Evolutionary conservation across 2,888 invertebrate species (phyloP).

Genomic region (Lagria hirta): DNA sequence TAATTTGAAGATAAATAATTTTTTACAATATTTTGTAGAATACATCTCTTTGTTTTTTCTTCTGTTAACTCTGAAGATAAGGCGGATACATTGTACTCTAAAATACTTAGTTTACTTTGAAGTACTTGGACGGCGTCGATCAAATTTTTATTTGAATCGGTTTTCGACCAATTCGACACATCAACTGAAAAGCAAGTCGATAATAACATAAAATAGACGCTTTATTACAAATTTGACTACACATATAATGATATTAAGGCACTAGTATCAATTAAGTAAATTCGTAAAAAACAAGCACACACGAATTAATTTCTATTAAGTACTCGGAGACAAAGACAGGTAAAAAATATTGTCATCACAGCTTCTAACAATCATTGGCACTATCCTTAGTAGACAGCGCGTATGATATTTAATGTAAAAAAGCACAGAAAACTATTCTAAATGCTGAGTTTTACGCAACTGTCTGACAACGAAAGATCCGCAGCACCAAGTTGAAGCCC

Average conservation of each 20-base stretch:
- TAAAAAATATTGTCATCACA: too few species aligned
- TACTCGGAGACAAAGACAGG: slow-evolving; percentile 3
- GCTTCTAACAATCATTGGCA: too few species aligned
- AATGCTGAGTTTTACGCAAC: slow-evolving; percentile 73
- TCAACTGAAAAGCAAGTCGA: slow-evolving; percentile 37
- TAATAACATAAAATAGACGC: slow-evolving; percentile 8
- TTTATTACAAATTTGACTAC: too few species aligned
- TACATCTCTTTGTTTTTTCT: slow-evolving; percentile 49
- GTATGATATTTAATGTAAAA: too few species aligned
- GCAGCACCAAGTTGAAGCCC: slow-evolving; percentile 76
- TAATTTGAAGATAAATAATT: slow-evolving; percentile 37
- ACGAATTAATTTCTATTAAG: slow-evolving; percentile 10
- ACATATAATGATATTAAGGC: slow-evolving; percentile 5
- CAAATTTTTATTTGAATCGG: slow-evolving; percentile 39
- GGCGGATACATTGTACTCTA: slow-evolving; percentile 49
- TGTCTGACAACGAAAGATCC: slow-evolving; percentile 76
- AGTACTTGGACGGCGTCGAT: slow-evolving; percentile 40
- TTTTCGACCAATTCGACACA: slow-evolving; percentile 39
- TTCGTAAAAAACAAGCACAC: slow-evolving; percentile 13
- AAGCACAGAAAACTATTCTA: slow-evolving; percentile 61
- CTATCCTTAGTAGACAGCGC: too few species aligned
- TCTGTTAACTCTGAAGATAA: slow-evolving; percentile 49
- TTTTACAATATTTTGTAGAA: slow-evolving; percentile 47
- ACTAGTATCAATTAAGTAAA: slow-evolving; percentile 4
- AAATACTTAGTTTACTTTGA: slow-evolving; percentile 44